phyloP scores from a whole-genome alignment of 2,113 vertebrate species.

The Leucopsar rothschildi region DNA sequence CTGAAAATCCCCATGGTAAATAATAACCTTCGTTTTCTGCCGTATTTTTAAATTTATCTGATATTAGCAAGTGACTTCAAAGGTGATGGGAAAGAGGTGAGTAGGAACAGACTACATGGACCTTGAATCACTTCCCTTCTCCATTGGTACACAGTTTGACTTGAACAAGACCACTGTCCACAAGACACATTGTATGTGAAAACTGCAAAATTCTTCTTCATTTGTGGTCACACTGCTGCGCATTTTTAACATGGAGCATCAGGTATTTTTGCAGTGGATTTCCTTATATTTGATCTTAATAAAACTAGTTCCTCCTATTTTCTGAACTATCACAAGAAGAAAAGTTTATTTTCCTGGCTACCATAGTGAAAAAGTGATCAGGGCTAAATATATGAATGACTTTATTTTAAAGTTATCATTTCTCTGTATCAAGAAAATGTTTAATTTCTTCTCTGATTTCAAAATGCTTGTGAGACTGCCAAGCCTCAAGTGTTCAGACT shows the following conservation, averaged over 20 bases:
- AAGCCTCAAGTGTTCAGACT: not conserved
- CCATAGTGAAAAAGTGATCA: not conserved
- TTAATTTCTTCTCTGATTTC: slow-evolving; percentile 6
- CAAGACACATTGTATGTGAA: not conserved
- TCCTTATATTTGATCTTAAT: not conserved
- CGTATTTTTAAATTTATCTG: not conserved
- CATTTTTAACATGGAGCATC: not conserved
- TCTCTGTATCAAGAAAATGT: not conserved
- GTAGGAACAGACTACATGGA: not conserved
- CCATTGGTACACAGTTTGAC: not conserved
- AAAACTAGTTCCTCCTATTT: not conserved
- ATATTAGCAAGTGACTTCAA: not conserved
- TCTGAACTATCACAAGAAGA: not conserved
- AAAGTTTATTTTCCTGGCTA: not conserved
- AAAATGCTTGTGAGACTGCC: not conserved
- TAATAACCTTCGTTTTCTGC: not conserved
- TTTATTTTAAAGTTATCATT: not conserved
- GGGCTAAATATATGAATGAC: not conserved
- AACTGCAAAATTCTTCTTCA: not conserved
- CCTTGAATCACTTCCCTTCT: not conserved
- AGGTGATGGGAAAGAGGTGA: not conserved
- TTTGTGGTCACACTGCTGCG: not conserved
- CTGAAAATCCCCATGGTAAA: not conserved
- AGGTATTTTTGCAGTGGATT: not conserved
- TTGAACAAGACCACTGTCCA: not conserved